Evolutionary conservation across 2,113 vertebrate genomes (phyloP).

Genomic region (Lepidothrix coronata): DNA sequence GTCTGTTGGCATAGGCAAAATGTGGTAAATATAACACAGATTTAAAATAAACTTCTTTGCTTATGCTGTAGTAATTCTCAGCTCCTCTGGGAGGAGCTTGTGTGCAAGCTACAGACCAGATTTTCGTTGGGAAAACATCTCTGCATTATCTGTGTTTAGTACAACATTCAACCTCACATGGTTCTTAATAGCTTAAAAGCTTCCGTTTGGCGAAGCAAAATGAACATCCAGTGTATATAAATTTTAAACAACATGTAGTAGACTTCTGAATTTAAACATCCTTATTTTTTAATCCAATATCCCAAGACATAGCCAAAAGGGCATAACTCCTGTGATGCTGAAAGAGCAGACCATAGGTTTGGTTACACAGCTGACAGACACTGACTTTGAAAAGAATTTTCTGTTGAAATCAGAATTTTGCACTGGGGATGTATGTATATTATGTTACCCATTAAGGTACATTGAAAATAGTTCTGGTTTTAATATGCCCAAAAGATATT

Average conservation of each 20-base stretch:
- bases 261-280: neutral
- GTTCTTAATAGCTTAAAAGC: neutral
- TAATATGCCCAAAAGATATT: neutral
- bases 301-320: neutral
- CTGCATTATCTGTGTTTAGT: neutral
- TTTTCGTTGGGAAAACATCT: neutral
- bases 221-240: neutral
- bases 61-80: slow-evolving; percentile 9
- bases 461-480: neutral
- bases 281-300: neutral
- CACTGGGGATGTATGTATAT: neutral
- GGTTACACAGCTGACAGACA: neutral
- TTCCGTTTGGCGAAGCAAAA: neutral
- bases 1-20: neutral
- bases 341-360: neutral
- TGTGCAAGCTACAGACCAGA: neutral
- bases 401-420: neutral
- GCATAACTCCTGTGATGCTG: neutral
- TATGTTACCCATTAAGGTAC: neutral
- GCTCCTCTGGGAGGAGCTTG: slow-evolving; percentile 67
- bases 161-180: neutral
- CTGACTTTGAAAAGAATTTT: neutral
- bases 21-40: neutral
- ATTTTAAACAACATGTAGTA: neutral
- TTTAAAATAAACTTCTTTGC: neutral